phyloP scores from a whole-genome alignment of 1,140 invertebrate genomes.

The Caenorhabditis inopinata region DNA sequence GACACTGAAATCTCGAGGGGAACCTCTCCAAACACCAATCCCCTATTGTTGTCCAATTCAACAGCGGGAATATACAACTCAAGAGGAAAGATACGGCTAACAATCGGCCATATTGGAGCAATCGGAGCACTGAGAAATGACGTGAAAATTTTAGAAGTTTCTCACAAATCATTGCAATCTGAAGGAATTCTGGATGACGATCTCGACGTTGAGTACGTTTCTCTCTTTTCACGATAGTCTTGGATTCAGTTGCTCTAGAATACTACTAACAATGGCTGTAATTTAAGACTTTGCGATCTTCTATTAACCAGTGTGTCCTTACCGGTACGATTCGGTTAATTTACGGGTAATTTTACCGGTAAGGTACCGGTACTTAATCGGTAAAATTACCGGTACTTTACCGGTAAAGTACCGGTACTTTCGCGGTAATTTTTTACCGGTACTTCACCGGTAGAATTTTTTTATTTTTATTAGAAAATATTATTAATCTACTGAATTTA shows the following conservation, averaged over 20 bases:
- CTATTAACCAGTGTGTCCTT: too few relatives aligned
- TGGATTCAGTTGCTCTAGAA: too few relatives aligned
- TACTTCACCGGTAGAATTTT: too few relatives aligned
- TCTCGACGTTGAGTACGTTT: slow-evolving; percentile 61
- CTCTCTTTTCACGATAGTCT: too few relatives aligned
- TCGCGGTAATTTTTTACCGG: too few relatives aligned
- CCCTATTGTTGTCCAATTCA: neutral
- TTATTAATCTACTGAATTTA: too few relatives aligned
- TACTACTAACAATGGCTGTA: neutral
- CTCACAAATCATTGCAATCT: slow-evolving; percentile 58
- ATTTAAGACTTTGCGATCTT: neutral
- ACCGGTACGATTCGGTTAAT: too few relatives aligned
- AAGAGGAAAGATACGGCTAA: slow-evolving; percentile 45
- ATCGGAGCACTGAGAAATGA: slow-evolving; percentile 64
- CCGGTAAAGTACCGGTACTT: too few relatives aligned
- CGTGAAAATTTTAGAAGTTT: slow-evolving; percentile 61
- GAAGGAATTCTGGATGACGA: slow-evolving; percentile 62
- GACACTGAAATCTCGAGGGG: neutral
- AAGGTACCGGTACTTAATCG: too few relatives aligned
- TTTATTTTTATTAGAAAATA: too few relatives aligned
- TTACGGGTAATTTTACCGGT: too few relatives aligned
- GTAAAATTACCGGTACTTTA: too few relatives aligned
- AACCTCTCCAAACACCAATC: neutral
- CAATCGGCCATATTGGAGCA: slow-evolving; percentile 63
- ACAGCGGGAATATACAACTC: slow-evolving; percentile 1